Evolutionary conservation across 2,888 invertebrate genomes (phyloP), one percentile per base, ranked within the genome.

Genomic region (Cheilosia impressa): DNA sequence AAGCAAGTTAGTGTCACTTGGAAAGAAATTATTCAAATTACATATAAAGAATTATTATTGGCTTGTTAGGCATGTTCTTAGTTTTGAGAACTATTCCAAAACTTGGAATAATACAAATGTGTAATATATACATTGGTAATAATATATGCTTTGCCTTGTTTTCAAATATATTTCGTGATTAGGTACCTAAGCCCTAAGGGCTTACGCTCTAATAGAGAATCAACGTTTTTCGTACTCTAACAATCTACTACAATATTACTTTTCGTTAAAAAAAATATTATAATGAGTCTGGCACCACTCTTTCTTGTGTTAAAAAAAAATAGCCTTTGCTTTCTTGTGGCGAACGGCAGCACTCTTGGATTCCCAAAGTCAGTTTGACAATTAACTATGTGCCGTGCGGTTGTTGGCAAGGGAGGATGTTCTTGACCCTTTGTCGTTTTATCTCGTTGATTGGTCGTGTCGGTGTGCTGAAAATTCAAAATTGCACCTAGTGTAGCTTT

Each of bases 301-400:
- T 31, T 17, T 10, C 4, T 4, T 7, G 62, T 22, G 31, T 3
- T 15, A 57, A 57, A 24, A 66, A 22, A 43, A 58, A 50, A 27
- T n/a, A 15, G 41, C 17, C 2, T 38, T 60, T 17, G 24, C 10
- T 31, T 43, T 57, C 57, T 22, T 24, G 24, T 6, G 10, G 13
- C 0, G 3, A 13, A 38, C 38, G 38, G 62, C 78, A 73, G 34
- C 73, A 62, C 68, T 78, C 63, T 43, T 38, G 13, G 38, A 38
- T 38, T 38, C 13, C 38, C 60, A 68, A 31, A 31, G 63, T 69
- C 83, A 83, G 84, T 84, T 84, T 84, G 84, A 80, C 84, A 84
- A 76, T 84, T 84, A 80, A 75, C 34, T 84, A 84, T 80, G 84
- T 55, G 27, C 19, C 9, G 66, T 71, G 6, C 34, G 75, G 84